Percentiles rank a stretch among this genome's conserved stretches.
Conservation (phyloP, 2,888 invertebrate genomes). For the Morpho achilles region DNA sequence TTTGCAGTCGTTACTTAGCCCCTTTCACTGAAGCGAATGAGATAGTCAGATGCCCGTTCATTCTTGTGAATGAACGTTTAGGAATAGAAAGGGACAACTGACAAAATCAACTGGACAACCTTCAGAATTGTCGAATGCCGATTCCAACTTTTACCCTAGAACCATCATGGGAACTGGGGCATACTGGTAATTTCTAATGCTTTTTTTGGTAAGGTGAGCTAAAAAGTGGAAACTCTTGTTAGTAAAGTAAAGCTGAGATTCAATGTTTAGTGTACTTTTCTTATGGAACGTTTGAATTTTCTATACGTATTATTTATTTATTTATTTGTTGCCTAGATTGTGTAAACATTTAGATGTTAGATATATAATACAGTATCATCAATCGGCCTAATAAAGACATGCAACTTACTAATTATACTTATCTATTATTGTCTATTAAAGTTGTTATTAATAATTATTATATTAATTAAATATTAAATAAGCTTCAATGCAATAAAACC, state of each 20-base stretch:
- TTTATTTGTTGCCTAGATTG: too few relatives aligned
- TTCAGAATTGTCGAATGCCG: conserved; percentile 21
- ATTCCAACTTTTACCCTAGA: conserved; percentile 23
- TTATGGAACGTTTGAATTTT: not conserved
- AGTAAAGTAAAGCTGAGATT: too few relatives aligned
- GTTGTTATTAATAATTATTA: too few relatives aligned
- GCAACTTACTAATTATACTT: too few relatives aligned
- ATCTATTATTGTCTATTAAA: too few relatives aligned
- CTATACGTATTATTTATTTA: too few relatives aligned
- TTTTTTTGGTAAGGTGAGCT: not conserved
- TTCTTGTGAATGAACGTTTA: conserved; percentile 27
- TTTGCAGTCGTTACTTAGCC: conserved; percentile 22
- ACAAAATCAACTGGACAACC: conserved; percentile 24
- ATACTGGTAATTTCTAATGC: conserved; percentile 11
- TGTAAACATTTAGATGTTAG: too few relatives aligned
- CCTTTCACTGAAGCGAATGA: conserved; percentile 30
- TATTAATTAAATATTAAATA: too few relatives aligned
- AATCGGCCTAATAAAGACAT: too few relatives aligned
- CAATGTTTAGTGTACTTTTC: not conserved
- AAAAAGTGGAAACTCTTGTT: too few relatives aligned
- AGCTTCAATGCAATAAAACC: too few relatives aligned
- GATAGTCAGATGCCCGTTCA: conserved; percentile 22
- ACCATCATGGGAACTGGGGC: conserved; percentile 13
- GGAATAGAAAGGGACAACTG: conserved; percentile 25
- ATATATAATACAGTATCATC: too few relatives aligned